Conservation (phyloP, 2,888 invertebrate genomes). For the Antheraea assamensis region DNA sequence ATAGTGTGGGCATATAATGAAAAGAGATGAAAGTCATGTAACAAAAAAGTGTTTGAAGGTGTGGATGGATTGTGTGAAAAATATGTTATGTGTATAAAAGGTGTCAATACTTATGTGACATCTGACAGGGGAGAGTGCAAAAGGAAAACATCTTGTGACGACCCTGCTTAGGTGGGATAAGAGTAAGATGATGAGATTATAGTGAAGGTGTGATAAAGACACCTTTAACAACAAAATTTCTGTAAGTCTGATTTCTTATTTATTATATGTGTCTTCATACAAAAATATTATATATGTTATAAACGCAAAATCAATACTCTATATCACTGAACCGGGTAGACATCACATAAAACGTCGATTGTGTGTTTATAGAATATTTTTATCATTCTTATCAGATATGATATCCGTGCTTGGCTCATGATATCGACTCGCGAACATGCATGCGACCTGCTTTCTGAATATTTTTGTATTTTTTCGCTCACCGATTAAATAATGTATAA, state of each 20-base stretch:
- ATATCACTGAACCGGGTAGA: not conserved
- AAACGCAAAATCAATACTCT: not conserved
- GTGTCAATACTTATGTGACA: too few species aligned
- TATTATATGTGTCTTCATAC: not conserved
- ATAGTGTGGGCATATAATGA: too few species aligned
- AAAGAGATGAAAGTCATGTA: too few species aligned
- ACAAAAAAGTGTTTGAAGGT: too few species aligned
- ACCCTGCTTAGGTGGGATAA: too few species aligned
- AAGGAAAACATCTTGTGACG: too few species aligned
- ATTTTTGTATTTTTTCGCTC: slow-evolving; percentile 29
- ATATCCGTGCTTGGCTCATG: slow-evolving; percentile 34
- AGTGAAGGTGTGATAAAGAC: not conserved
- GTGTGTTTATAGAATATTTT: slow-evolving; percentile 20
- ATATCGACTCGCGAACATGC: slow-evolving; percentile 35
- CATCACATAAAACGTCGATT: slow-evolving; percentile 15
- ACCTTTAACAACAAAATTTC: too few species aligned
- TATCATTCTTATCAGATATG: slow-evolving; percentile 39
- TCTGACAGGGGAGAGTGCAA: too few species aligned
- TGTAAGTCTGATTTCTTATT: not conserved
- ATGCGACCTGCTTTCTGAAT: slow-evolving; percentile 42
- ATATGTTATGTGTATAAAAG: too few species aligned
- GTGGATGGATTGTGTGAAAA: too few species aligned
- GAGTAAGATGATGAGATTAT: too few species aligned
- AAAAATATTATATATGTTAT: not conserved
- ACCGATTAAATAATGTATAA: not conserved